Conservation (phyloP, 2,113 vertebrate species). For the Serinus canaria region DNA sequence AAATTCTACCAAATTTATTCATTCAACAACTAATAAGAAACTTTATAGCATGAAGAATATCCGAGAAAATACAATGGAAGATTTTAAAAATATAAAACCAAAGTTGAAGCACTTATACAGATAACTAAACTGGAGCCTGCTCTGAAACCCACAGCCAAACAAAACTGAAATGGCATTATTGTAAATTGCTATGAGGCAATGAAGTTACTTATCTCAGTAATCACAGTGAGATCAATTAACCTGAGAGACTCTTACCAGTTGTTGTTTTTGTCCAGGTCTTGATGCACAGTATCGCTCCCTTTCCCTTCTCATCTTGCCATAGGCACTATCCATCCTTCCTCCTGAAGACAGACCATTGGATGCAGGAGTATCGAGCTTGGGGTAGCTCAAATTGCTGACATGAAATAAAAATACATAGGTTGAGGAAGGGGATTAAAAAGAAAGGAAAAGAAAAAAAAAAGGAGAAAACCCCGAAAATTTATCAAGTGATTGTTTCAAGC, state of each 20-base stretch:
- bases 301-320: constrained; percentile 91
- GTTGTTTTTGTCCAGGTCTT: constrained; percentile 69
- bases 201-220: background rate
- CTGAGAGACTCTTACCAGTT: constrained; percentile 74
- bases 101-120: background rate
- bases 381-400: constrained; percentile 75
- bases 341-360: constrained; percentile 79
- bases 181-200: background rate
- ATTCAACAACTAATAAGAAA: background rate
- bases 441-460: no score
- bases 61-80: background rate
- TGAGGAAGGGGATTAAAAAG: background rate
- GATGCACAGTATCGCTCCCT: constrained; percentile 73
- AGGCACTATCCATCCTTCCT: constrained; percentile 68
- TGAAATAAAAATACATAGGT: background rate
- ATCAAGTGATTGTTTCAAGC: background rate
- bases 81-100: background rate
- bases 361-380: constrained; percentile 80
- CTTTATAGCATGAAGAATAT: background rate
- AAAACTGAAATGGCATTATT: background rate
- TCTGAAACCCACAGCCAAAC: background rate
- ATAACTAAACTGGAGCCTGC: background rate
- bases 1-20: background rate
- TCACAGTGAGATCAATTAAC: background rate
- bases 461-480: background rate